Base-by-base conservation (phyloP, 2,797 vertebrate species). In the Amphiprion clarkii region DNA sequence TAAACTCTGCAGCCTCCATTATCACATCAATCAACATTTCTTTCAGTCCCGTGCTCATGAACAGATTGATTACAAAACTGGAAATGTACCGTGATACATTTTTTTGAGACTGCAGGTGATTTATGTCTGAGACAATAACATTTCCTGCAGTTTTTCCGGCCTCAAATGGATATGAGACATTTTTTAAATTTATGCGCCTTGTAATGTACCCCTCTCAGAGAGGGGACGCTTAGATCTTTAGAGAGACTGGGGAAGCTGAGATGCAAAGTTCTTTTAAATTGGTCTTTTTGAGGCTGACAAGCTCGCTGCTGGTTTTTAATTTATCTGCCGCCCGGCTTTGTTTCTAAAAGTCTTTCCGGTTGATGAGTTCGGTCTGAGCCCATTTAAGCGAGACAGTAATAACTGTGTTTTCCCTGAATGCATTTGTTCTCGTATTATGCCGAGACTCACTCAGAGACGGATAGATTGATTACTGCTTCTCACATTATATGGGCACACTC, bases 381-480 rank as follows among this genome's bases (percentile, higher is more conserved):
- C 17, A 0, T 52, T 67, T 62, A 67, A 51, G 66, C 19, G 19
- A 70, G 70, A 61, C 42, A 21, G 31, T 74, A 52, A 78, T 74
- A 57, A 63, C 7, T 55, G 14, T 52, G 29, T 40, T 62, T 71
- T 58, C 63, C 56, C 21, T 11, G 39, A 49, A 39, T 42, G 12
- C 25, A 33, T 68, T 73, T 54, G 27, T 62, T 62, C 52, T 75
- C 42, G n/a, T 56, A 17, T 63, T 36, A 60, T 65, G 67, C 57
- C 55, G 42, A 49, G 33, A 17, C 3, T 33, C 1, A 3, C 49
- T 39, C 1, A 12, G 31, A 69, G 25, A 69, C 4, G 19, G 67
- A 72, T 59, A 76, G 48, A 76, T 69, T 81, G 63, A 68, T 81
- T 72, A 81, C 60, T 36, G 42, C 66, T 75, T 36, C 51, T 23